These are phyloP conservation scores for Theretra japonica DNA, from an alignment of 2,888 invertebrate species.

Conservation along the genomic window DNA sequence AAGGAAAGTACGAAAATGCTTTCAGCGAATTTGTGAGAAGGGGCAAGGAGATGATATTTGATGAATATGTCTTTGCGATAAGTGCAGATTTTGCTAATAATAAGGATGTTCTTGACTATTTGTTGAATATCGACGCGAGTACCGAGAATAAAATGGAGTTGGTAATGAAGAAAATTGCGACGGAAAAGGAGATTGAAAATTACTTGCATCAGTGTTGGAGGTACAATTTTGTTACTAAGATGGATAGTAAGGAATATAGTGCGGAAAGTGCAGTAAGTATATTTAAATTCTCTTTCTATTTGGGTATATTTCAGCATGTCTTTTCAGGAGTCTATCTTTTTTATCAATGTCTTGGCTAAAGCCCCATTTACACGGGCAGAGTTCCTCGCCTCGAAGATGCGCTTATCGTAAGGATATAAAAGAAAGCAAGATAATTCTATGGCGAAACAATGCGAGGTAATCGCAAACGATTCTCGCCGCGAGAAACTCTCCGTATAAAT, in stretches of 20 bases:
- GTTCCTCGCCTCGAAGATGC: no score
- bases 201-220: constrained; percentile 77
- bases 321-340: neutral
- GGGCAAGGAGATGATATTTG: constrained; percentile 73
- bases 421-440: no score
- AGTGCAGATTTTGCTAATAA: constrained; percentile 50
- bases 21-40: constrained; percentile 73
- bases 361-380: no score
- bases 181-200: constrained; percentile 72
- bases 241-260: constrained; percentile 40
- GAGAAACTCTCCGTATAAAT: no score
- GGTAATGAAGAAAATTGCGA: constrained; percentile 60
- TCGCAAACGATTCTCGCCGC: no score
- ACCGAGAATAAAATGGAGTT: constrained; percentile 75
- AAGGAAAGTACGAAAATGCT: constrained; percentile 67
- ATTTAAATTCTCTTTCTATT: neutral
- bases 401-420: no score
- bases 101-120: constrained; percentile 60
- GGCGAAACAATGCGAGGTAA: no score
- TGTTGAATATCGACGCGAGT: constrained; percentile 67
- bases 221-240: constrained; percentile 65
- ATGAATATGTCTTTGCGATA: constrained; percentile 59
- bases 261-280: constrained; percentile 59
- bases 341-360: no score
- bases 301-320: no score